Evolutionary conservation across 2,797 vertebrate species (phyloP).

Genomic region (Cossypha polioptera): DNA sequence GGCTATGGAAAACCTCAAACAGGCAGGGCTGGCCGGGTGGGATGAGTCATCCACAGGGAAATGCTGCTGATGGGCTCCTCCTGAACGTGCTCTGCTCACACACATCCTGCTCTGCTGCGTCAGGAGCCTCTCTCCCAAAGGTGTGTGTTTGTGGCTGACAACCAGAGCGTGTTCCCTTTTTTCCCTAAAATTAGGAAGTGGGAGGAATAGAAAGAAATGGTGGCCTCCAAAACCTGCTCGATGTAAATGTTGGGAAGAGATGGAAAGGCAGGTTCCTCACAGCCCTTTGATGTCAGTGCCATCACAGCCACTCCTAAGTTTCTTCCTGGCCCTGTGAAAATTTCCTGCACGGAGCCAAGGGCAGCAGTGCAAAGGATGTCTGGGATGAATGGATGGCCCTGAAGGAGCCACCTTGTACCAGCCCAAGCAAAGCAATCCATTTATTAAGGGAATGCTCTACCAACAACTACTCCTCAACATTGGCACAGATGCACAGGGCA

Average conservation of each 20-base stretch:
- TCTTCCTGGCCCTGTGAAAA: not conserved
- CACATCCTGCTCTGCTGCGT: not conserved
- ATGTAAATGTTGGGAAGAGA: not conserved
- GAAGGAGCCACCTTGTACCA: not conserved
- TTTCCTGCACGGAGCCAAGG: not conserved
- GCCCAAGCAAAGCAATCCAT: not conserved
- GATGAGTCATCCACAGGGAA: not conserved
- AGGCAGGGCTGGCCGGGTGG: not conserved
- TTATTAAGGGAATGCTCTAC: not conserved
- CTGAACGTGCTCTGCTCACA: not conserved
- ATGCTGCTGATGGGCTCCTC: not conserved
- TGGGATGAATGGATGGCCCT: not conserved
- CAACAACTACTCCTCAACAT: fast-evolving
- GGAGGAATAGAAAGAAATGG: slow-evolving; percentile 1
- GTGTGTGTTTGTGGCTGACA: not conserved
- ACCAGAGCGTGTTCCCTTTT: not conserved
- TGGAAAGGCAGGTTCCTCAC: not conserved
- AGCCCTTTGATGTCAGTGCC: slow-evolving; percentile 8
- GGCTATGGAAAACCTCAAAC: not conserved
- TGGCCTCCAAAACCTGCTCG: not conserved
- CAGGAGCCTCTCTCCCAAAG: not conserved
- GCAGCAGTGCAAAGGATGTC: not conserved
- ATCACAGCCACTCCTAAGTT: fast-evolving
- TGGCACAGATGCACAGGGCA: not conserved
- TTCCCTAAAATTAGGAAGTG: slow-evolving; percentile 25